Percentiles rank a stretch among this genome's conserved stretches.
These are phyloP conservation scores for Amblyjoppa fuscipennis DNA, from an alignment of 2,888 invertebrate genomes.

Conservation along the genomic window DNA sequence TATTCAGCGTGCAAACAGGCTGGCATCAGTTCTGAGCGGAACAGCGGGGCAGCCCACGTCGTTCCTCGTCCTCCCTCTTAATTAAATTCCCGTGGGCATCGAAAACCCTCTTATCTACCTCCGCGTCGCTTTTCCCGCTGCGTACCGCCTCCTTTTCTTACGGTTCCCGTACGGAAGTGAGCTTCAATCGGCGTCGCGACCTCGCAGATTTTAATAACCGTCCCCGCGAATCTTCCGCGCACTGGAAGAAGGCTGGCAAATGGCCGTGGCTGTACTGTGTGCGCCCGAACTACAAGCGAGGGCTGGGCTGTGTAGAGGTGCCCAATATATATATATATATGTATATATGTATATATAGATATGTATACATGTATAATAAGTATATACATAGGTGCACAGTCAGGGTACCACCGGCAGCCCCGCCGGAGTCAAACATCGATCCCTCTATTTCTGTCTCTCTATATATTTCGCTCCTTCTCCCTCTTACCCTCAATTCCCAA, in stretches of 20 bases:
- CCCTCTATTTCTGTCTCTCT: constrained; percentile 70
- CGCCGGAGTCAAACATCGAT: constrained; percentile 79
- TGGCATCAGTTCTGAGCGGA: constrained; percentile 52
- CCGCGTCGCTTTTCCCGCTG: background rate
- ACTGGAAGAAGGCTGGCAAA: constrained; percentile 79
- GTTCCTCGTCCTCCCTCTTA: constrained; percentile 68
- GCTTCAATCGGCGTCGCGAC: constrained; percentile 66
- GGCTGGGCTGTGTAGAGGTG: constrained; percentile 2
- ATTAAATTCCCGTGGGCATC: constrained; percentile 77
- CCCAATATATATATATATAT: background rate
- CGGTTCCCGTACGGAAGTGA: constrained; percentile 51
- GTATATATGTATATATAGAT: background rate
- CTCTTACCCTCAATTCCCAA: constrained; percentile 53
- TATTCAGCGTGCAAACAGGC: constrained; percentile 46
- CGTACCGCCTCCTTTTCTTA: constrained; percentile 11
- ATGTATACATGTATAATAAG: constrained; percentile 1
- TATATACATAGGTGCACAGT: constrained; percentile 46
- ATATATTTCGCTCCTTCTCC: constrained; percentile 30
- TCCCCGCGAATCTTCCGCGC: constrained; percentile 68
- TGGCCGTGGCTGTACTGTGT: constrained; percentile 72
- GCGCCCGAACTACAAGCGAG: constrained; percentile 15
- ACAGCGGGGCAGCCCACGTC: constrained; percentile 29
- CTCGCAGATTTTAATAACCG: constrained; percentile 79
- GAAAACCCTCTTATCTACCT: constrained; percentile 55
- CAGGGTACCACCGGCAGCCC: constrained; percentile 63